Conservation (phyloP, 2,113 vertebrate genomes). For the Hippolais icterina region DNA sequence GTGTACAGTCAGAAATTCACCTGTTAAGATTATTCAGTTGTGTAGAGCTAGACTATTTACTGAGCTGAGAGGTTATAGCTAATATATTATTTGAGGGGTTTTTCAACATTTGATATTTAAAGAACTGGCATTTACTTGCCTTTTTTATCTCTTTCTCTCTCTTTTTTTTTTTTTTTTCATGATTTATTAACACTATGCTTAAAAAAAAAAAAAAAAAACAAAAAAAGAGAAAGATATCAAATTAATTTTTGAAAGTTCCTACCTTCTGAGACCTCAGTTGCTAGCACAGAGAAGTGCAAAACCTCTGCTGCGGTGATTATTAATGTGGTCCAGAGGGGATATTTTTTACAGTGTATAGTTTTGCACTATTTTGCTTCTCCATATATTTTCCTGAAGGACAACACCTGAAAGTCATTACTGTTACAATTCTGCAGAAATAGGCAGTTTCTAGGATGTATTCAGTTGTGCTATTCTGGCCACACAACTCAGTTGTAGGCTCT, state of each 20-base stretch:
- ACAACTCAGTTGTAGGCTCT: accelerated
- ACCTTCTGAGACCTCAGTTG: not conserved
- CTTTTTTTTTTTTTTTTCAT: not conserved
- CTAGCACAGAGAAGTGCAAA: not conserved
- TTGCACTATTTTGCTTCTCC: not conserved
- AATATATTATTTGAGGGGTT: not conserved
- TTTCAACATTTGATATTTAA: not conserved
- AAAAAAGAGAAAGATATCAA: not conserved
- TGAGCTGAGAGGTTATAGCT: not conserved
- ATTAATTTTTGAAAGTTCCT: not conserved
- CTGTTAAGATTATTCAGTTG: not conserved
- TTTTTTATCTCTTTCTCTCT: not conserved
- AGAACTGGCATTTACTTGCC: not conserved
- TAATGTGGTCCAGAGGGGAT: not conserved
- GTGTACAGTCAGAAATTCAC: not conserved
- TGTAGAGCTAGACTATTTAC: not conserved
- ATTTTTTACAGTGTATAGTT: not conserved
- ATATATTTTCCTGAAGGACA: not conserved
- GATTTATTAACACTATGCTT: not conserved
- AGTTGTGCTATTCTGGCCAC: not conserved
- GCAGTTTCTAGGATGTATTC: not conserved
- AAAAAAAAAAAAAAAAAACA: not conserved
- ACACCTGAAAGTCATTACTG: not conserved
- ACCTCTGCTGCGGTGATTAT: not conserved
- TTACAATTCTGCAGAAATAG: not conserved